Evolutionary conservation across 2,113 vertebrate genomes (phyloP).

Genomic region (Onychostruthus taczanowskii): DNA sequence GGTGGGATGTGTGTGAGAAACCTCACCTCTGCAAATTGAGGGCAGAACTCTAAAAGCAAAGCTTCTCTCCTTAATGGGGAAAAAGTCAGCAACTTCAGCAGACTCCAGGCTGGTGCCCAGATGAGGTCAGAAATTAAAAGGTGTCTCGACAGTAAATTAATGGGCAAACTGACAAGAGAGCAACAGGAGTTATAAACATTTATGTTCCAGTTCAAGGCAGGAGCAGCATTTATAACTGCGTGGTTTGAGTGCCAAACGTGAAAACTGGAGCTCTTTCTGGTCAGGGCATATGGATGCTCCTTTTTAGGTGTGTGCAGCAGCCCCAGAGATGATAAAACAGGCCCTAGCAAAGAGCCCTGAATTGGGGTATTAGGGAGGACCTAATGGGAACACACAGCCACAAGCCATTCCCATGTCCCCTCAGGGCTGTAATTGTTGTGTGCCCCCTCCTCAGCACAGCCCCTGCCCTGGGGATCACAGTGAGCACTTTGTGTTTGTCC

Average conservation of each 20-base stretch:
- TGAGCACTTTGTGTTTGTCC: background rate
- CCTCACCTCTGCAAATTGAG: background rate
- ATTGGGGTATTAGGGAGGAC: background rate
- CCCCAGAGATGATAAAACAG: background rate
- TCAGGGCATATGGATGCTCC: background rate
- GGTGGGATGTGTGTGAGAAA: accelerated
- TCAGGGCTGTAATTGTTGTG: background rate
- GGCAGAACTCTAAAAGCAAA: background rate
- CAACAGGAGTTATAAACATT: conserved; percentile 27
- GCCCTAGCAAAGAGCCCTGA: background rate
- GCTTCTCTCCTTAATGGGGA: background rate
- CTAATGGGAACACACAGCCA: background rate
- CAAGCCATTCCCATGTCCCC: background rate
- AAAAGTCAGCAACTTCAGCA: background rate
- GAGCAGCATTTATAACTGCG: background rate
- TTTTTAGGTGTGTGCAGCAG: background rate
- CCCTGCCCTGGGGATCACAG: background rate
- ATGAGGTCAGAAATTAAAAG: background rate
- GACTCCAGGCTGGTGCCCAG: background rate
- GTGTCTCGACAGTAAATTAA: background rate
- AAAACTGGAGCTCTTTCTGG: background rate
- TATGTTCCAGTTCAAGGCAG: conserved; percentile 2
- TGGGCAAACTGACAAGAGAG: background rate
- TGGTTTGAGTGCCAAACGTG: background rate
- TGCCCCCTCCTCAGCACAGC: background rate